Percentiles rank a stretch among this genome's conserved stretches.
Evolutionary conservation across 2,113 vertebrate species (phyloP).

Genomic region (Electrona antarctica): DNA sequence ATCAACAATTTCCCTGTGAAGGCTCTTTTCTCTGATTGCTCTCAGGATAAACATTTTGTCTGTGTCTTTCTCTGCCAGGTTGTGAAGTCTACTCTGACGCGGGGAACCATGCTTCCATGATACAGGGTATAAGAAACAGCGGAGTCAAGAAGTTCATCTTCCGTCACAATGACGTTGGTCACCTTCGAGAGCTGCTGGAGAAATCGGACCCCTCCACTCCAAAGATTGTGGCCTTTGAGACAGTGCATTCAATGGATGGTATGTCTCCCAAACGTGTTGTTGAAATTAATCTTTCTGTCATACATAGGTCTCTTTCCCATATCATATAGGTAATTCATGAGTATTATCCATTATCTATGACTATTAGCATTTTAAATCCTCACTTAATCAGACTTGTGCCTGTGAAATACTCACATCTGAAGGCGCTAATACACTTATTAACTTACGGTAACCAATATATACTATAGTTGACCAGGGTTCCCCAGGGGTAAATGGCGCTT

Average conservation of each 20-base stretch:
- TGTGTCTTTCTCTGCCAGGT: slow-evolving; percentile 65
- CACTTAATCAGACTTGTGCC: too few species aligned
- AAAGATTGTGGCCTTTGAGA: slow-evolving; percentile 94
- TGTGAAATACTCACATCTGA: too few species aligned
- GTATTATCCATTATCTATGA: too few species aligned
- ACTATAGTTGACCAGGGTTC: too few species aligned
- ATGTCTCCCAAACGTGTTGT: slow-evolving; percentile 29
- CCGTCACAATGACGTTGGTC: slow-evolving; percentile 86
- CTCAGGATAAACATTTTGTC: too few species aligned
- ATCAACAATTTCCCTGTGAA: not conserved
- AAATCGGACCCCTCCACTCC: slow-evolving; percentile 83
- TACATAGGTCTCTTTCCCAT: too few species aligned
- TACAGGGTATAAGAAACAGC: slow-evolving; percentile 92
- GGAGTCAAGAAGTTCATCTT: slow-evolving; percentile 90
- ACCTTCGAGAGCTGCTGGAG: slow-evolving; percentile 84
- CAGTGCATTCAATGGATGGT: slow-evolving; percentile 96
- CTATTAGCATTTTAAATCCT: too few species aligned
- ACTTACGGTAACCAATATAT: too few species aligned
- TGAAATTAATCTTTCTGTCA: too few species aligned
- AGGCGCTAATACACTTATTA: too few species aligned
- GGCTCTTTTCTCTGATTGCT: not conserved
- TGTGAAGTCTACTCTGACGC: slow-evolving; percentile 94
- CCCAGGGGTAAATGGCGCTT: too few species aligned
- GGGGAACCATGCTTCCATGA: slow-evolving; percentile 96
- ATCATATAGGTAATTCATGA: too few species aligned